Evolutionary conservation across 2,113 vertebrate genomes (phyloP).

Genomic region (Pituophis catenifer): DNA sequence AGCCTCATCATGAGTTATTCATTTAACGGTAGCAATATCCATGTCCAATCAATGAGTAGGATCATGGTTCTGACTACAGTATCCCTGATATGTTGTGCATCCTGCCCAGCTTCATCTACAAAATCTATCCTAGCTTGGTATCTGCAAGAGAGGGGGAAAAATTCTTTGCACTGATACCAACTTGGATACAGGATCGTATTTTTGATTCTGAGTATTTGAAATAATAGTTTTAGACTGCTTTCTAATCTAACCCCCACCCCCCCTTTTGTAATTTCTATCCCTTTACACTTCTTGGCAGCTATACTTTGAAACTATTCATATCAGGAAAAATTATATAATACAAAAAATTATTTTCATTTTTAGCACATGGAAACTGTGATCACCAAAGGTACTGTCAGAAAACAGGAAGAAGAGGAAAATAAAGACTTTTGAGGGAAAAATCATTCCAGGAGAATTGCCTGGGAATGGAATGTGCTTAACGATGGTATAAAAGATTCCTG

Average conservation of each 20-base stretch:
- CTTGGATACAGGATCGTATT: neutral
- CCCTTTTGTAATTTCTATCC: neutral
- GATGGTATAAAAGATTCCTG: neutral
- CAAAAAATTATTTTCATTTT: neutral
- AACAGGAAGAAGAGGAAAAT: neutral
- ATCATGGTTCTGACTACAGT: neutral
- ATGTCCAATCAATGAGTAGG: neutral
- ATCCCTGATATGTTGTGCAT: neutral
- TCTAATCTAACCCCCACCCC: neutral
- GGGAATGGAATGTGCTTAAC: neutral
- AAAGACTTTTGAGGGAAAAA: neutral
- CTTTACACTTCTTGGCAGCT: neutral
- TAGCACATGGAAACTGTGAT: neutral
- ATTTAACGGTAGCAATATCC: neutral
- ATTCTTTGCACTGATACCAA: neutral
- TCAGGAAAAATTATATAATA: neutral
- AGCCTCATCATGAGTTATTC: neutral
- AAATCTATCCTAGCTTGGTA: neutral
- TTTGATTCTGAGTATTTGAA: neutral
- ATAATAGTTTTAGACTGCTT: neutral
- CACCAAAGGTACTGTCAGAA: neutral
- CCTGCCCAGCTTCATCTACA: neutral
- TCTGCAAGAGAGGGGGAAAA: neutral
- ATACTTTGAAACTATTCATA: neutral
- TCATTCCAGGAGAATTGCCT: neutral